Percentiles rank a stretch among this genome's conserved stretches.
These are phyloP conservation scores for Clanis bilineata DNA, from an alignment of 2,888 invertebrate genomes.

Conservation along the genomic window DNA sequence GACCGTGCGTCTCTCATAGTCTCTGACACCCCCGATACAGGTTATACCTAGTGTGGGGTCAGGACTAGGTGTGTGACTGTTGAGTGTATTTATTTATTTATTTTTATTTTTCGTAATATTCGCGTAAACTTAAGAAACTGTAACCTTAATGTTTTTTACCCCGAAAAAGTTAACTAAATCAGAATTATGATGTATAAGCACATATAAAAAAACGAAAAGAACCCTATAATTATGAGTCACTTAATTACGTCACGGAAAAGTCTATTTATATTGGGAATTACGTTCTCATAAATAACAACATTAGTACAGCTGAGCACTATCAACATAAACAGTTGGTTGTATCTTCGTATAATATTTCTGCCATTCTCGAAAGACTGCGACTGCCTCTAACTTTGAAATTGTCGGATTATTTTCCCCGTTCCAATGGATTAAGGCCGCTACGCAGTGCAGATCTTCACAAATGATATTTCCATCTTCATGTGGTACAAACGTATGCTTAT, in stretches of 20 bases:
- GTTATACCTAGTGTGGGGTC: too few species aligned
- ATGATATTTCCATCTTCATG: neutral
- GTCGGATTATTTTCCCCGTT: conserved; percentile 52
- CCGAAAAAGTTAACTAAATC: too few species aligned
- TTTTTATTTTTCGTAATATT: too few species aligned
- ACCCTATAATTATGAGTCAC: neutral
- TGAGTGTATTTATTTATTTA: too few species aligned
- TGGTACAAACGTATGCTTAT: neutral
- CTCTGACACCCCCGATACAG: too few species aligned
- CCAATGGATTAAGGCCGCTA: conserved; percentile 43
- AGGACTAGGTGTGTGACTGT: too few species aligned
- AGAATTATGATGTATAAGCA: too few species aligned
- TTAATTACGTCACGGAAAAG: neutral
- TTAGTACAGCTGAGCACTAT: neutral
- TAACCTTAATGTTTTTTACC: too few species aligned
- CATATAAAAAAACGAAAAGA: neutral
- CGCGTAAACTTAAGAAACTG: too few species aligned
- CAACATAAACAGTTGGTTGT: neutral
- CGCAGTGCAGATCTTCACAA: conserved; percentile 25
- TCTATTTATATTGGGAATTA: neutral
- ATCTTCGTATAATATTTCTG: neutral
- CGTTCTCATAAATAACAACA: neutral
- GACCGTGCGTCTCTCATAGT: too few species aligned
- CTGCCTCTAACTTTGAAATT: conserved; percentile 33
- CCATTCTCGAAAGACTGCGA: conserved; percentile 24